Base-by-base conservation (phyloP, 2,888 invertebrate species). In the Amiota mariae region DNA sequence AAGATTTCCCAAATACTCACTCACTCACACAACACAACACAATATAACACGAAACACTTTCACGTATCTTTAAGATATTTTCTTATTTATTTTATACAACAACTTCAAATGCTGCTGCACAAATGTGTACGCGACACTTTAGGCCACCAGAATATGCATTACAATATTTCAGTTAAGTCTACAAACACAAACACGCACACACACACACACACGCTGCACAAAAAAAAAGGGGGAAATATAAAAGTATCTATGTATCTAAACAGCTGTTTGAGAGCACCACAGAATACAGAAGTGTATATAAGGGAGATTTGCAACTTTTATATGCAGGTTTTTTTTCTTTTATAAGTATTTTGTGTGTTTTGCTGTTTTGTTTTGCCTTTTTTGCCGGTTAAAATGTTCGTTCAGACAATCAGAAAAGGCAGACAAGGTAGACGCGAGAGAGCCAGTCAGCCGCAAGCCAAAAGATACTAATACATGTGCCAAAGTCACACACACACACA, bases 11-110 rank as follows among this genome's bases (percentile, higher is more conserved):
- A n/a, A n/a, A n/a, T n/a, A n/a, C n/a, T n/a, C n/a, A n/a, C n/a
- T n/a, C 64, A 36, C 12, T 18, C 64, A 64, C 13, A 46, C 4
- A 3, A 36, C 13, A 48, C 13, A 13, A n/a, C n/a, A 46, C 15
- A 46, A 47, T 9, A 49, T 9, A 75, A 75, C 73, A 70, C 72
- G 57, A 68, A 59, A n/a, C 51, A 76, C 70, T 67, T n/a, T 15
- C 20, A 15, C 9, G 11, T 68, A 68, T 67, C 49, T 48, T 49
- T 67, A 20, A 68, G 67, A 68, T 68, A 68, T 68, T 68, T 68
- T 66, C n/a, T 1, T 47, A 9, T 64, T 64, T 47, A 15, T 2
- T 18, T n/a, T 20, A 67, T 24, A 51, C 36, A 36, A 36, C 36
- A 36, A 36, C 36, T 36, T 36, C 8, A 36, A 36, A 48, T 54